These are phyloP conservation scores for Thaumetopoea pityocampa DNA, from an alignment of 1,140 invertebrate species.

Conservation along the genomic window DNA sequence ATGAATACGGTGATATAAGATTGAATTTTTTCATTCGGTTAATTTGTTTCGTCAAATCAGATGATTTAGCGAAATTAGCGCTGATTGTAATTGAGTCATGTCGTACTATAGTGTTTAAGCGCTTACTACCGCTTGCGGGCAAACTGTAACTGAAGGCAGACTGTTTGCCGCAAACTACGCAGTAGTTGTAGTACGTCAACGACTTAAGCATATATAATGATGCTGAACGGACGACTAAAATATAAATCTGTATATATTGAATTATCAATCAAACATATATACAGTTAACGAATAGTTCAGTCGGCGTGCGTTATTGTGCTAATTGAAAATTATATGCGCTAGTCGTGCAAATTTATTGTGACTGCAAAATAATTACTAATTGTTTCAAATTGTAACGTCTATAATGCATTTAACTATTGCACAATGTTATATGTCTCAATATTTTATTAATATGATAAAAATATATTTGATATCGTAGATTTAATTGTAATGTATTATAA, in stretches of 20 bases:
- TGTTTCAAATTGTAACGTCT: constrained; percentile 60
- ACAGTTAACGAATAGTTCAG: constrained; percentile 8
- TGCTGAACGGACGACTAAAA: constrained; percentile 22
- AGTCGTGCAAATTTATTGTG: constrained; percentile 62
- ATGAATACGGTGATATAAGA: no score
- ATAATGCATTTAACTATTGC: constrained; percentile 62
- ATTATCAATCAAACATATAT: constrained; percentile 19
- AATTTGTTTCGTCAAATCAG: no score
- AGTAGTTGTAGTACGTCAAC: no score
- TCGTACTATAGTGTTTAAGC: no score
- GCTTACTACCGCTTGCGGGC: no score
- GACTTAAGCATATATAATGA: constrained; percentile 38
- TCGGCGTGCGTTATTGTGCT: constrained; percentile 21
- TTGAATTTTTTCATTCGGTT: no score
- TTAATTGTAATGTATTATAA: constrained; percentile 35
- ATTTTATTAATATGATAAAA: constrained; percentile 63
- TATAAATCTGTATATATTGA: constrained; percentile 6
- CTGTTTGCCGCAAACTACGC: no score
- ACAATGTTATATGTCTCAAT: constrained; percentile 73
- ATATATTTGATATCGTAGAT: constrained; percentile 41
- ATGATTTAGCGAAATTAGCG: no score
- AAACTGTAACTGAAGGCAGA: no score
- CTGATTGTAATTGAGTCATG: no score
- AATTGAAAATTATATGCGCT: constrained; percentile 43
- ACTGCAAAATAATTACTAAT: constrained; percentile 58